Percentiles rank a stretch among this genome's conserved stretches.
These are phyloP conservation scores for Brachyrhaphis roseni DNA, from an alignment of 2,797 vertebrate species.

Conservation along the genomic window DNA sequence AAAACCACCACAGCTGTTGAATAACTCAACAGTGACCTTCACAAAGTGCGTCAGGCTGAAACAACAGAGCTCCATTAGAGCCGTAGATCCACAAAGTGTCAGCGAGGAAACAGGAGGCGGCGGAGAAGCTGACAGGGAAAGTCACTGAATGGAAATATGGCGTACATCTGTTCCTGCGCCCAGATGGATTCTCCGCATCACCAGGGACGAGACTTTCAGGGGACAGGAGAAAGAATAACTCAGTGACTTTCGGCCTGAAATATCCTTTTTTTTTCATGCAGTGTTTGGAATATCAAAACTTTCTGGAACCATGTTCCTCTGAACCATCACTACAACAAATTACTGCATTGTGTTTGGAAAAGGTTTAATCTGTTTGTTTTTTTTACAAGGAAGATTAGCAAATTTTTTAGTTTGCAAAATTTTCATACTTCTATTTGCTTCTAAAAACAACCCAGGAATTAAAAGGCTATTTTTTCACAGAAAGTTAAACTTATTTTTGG, in stretches of 20 bases:
- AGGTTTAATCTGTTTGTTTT: neutral
- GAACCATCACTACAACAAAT: neutral
- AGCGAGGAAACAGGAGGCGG: neutral
- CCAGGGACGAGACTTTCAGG: constrained; percentile 2
- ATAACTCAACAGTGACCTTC: constrained; percentile 47
- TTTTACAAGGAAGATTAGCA: neutral
- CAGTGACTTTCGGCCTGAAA: neutral
- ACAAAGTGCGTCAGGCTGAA: constrained; percentile 20
- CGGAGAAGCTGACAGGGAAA: constrained; percentile 22
- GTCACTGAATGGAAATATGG: constrained; percentile 23
- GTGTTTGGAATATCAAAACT: neutral
- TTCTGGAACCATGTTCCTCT: neutral
- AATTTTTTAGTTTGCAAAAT: neutral
- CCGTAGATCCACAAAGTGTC: constrained; percentile 40
- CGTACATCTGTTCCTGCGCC: constrained; percentile 2
- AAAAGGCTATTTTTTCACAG: no score
- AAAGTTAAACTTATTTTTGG: no score
- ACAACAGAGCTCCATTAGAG: constrained; percentile 37
- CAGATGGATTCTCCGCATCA: constrained; percentile 18
- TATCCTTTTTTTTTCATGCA: neutral
- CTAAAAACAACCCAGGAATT: no score
- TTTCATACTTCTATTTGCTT: no score
- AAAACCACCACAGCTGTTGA: constrained; percentile 41
- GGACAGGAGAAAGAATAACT: neutral
- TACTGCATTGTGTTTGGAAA: neutral